Evolutionary conservation across 2,888 invertebrate species (phyloP).

Genomic region (Notodonta ziczac): DNA sequence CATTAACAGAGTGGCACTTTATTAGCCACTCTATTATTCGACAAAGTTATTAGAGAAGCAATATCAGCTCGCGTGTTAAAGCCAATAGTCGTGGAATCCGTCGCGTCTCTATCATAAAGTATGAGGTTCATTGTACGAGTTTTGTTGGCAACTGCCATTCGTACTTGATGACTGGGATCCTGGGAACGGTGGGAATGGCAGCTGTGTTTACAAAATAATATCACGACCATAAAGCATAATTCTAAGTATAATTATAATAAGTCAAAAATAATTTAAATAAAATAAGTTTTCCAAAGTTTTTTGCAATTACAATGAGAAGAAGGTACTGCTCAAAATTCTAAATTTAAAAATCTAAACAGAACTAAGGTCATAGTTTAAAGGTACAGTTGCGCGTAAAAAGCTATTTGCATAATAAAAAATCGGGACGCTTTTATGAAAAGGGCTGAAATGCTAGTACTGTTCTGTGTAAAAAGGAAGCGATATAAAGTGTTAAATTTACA

Average conservation of each 20-base stretch:
- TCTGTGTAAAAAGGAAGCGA: conserved; percentile 25
- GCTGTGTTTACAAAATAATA: background rate
- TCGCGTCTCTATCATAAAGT: conserved; percentile 2
- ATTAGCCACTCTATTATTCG: no score
- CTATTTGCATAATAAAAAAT: background rate
- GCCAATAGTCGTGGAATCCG: conserved; percentile 22
- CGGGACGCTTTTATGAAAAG: background rate
- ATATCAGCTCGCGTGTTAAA: conserved; percentile 22
- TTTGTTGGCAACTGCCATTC: background rate
- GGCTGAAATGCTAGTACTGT: conserved; percentile 11
- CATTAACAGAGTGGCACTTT: no score
- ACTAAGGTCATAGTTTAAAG: background rate
- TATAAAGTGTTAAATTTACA: conserved; percentile 60
- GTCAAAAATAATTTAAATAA: no score
- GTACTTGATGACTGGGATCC: background rate
- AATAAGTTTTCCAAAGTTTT: no score
- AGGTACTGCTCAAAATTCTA: background rate
- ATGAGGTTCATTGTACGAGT: background rate
- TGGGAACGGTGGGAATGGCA: background rate
- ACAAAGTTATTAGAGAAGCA: background rate
- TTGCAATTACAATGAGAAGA: no score
- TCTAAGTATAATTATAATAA: no score
- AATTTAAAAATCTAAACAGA: background rate
- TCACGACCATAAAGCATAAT: no score
- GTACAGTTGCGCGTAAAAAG: background rate